Evolutionary conservation across 2,888 invertebrate genomes (phyloP).

Genomic region (Melangyna quadrimaculata): DNA sequence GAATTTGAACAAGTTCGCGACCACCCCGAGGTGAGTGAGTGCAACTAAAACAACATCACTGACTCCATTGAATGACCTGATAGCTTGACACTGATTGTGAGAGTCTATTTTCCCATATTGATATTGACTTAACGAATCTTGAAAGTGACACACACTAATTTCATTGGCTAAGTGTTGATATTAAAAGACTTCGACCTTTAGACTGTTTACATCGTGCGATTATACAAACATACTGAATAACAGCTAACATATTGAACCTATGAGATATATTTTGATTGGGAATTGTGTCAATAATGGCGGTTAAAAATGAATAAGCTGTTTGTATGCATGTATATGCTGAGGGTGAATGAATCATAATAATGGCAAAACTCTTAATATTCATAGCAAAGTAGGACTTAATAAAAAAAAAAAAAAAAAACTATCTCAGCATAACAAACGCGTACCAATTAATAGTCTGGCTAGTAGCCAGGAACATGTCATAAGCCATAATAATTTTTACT

Average conservation of each 20-base stretch:
- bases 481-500: background rate
- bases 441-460: slow-evolving; percentile 28
- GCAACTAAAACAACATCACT: background rate
- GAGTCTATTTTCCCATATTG: slow-evolving; percentile 1
- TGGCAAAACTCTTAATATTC: background rate
- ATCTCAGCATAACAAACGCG: background rate
- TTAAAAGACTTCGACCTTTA: slow-evolving; percentile 44
- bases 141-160: background rate
- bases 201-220: slow-evolving; percentile 64
- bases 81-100: slow-evolving; percentile 21
- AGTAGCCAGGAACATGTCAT: slow-evolving; percentile 27
- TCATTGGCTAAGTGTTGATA: slow-evolving; percentile 6
- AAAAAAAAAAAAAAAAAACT: no score
- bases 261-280: background rate
- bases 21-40: slow-evolving; percentile 84
- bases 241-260: background rate
- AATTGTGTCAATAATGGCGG: slow-evolving; percentile 16
- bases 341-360: background rate
- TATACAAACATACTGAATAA: background rate
- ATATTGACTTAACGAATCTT: slow-evolving; percentile 15
- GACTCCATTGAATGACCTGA: background rate
- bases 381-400: background rate
- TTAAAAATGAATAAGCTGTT: background rate
- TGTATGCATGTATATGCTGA: background rate
- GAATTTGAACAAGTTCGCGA: slow-evolving; percentile 95